Evolutionary conservation across 2,888 invertebrate genomes (phyloP), one percentile per base, ranked within the genome.

Genomic region (Byasa hedistus): DNA sequence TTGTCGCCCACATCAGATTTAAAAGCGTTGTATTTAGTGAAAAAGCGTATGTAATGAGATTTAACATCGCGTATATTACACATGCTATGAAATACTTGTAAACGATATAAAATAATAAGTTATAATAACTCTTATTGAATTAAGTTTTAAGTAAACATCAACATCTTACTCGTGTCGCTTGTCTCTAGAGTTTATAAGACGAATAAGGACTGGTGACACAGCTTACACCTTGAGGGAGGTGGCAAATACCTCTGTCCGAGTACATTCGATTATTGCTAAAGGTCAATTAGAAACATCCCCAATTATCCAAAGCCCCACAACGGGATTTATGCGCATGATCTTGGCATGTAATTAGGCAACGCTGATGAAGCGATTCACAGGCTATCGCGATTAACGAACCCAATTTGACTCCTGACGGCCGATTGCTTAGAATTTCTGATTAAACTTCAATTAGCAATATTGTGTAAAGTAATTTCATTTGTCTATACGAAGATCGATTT

Each of bases 271-370:
- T 22, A 54, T 54, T 54, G 15, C n/a, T 54, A 12, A n/a, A 23
- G 52, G 44, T 48, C 44, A 39, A 62, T 58, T 57, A 10, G 57
- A 61, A 59, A 58, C 58, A 54, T 54, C 54, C 52, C 23, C 55
- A 63, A 62, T 59, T 48, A 63, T 27, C 58, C n/a, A 54, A 24
- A 54, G 4, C n/a, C 54, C n/a, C 54, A 58, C 57, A 55, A 21
- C 24, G 44, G 32, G 58, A 66, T 66, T 58, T 69, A 61, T 67
- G 57, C 61, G 57, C 56, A 65, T 65, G 68, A 58, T 65, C 54
- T 63, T 68, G 68, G 65, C 63, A 61, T 65, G 61, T 64, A 69
- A 69, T 68, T 69, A 68, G 39, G 69, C 65, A 65, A 61, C 68
- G 56, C 39, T 54, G 63, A 65, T 64, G 64, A 64, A 60, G 52